Conservation (phyloP, 1,140 invertebrate genomes). For the Sinella curviseta region DNA sequence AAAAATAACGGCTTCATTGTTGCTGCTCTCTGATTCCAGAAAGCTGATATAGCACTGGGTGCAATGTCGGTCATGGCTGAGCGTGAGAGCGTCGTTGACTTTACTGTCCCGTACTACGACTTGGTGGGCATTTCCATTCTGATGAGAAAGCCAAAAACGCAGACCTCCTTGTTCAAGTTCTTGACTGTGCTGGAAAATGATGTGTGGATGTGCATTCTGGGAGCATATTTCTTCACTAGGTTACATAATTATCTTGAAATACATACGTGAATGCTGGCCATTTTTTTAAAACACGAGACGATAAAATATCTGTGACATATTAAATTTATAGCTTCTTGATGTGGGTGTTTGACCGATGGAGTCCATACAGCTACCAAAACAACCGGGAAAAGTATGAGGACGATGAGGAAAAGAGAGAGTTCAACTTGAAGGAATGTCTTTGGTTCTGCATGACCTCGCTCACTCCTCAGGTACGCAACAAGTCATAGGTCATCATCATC, state of each 20-base stretch:
- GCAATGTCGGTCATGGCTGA: conserved; percentile 91
- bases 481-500: not conserved
- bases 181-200: conserved; percentile 91
- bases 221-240: conserved; percentile 91
- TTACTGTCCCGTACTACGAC: conserved; percentile 94
- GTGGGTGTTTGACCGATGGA: conserved; percentile 94
- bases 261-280: too few relatives aligned
- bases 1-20: not conserved
- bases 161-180: conserved; percentile 93
- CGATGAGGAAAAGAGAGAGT: conserved; percentile 91
- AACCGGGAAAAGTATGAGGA: conserved; percentile 89
- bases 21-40: conserved; percentile 53
- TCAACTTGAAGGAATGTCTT: conserved; percentile 91
- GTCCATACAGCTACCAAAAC: conserved; percentile 94
- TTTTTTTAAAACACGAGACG: too few relatives aligned
- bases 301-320: too few relatives aligned
- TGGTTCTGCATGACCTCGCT: conserved; percentile 99
- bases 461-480: conserved; percentile 74
- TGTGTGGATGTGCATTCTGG: conserved; percentile 94
- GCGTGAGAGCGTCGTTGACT: conserved; percentile 89
- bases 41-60: conserved; percentile 84
- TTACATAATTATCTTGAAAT: conserved; percentile 50
- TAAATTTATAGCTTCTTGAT: conserved; percentile 73
- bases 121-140: conserved; percentile 90
- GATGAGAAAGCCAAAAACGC: conserved; percentile 76